Evolutionary conservation across 2,888 invertebrate genomes (phyloP).

Genomic region (Lepetodrilus schrolli): DNA sequence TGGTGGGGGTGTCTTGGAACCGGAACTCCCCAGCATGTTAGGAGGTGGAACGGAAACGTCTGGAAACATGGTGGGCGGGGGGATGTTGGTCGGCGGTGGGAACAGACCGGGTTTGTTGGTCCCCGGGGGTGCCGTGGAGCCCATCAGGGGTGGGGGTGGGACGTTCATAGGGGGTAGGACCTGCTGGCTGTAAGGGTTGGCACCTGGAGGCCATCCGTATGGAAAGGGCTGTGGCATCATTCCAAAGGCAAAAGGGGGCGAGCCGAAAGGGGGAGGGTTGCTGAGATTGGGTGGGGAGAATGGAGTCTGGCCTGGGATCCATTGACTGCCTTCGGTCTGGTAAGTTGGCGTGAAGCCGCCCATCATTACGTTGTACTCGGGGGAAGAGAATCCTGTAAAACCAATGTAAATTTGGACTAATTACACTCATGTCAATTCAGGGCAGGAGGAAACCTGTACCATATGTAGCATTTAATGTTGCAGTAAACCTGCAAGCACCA

Average conservation of each 20-base stretch:
- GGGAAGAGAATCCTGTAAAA: constrained; percentile 19
- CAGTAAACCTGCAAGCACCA: too few species aligned
- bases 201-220: constrained; percentile 31
- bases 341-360: constrained; percentile 13
- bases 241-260: constrained; percentile 32
- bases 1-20: constrained; percentile 41
- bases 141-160: constrained; percentile 27
- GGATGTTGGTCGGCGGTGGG: constrained; percentile 33
- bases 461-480: too few species aligned
- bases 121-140: not conserved
- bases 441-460: too few species aligned
- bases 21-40: constrained; percentile 22
- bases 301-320: not conserved
- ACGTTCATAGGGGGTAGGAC: constrained; percentile 31
- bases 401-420: too few species aligned
- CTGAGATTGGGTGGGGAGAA: constrained; percentile 28
- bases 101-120: constrained; percentile 24
- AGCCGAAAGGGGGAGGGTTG: constrained; percentile 22
- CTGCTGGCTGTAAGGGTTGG: constrained; percentile 27
- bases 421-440: too few species aligned
- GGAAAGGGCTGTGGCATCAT: constrained; percentile 34
- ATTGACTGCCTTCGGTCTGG: not conserved
- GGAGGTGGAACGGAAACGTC: constrained; percentile 10
- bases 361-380: constrained; percentile 18
- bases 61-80: constrained; percentile 29